These are phyloP conservation scores for Spicauda simplicius DNA, from an alignment of 2,888 invertebrate genomes.

Conservation along the genomic window DNA sequence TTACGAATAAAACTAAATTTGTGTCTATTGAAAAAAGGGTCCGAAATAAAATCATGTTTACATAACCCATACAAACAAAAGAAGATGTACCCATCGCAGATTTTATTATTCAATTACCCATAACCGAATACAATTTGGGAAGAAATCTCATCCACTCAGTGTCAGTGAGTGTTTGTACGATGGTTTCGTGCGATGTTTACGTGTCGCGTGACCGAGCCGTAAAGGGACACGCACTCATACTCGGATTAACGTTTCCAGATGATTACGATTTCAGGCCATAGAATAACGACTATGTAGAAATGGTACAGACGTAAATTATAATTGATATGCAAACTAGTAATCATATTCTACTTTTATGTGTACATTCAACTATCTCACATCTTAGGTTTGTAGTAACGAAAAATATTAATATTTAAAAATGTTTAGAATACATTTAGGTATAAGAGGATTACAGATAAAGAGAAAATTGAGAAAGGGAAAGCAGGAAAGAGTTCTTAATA, in stretches of 20 bases:
- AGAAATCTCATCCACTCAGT: conserved; percentile 21
- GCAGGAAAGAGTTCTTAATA: too few species aligned
- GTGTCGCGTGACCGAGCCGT: conserved; percentile 47
- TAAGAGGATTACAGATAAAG: too few species aligned
- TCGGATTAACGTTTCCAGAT: conserved; percentile 63
- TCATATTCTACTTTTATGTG: too few species aligned
- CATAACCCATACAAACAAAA: neutral
- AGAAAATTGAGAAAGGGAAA: too few species aligned
- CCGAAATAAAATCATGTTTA: neutral
- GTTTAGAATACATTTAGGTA: too few species aligned
- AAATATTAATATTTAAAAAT: too few species aligned
- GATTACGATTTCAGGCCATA: conserved; percentile 53
- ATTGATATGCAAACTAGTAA: too few species aligned
- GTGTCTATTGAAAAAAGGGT: too few species aligned
- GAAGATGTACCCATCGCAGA: conserved; percentile 7
- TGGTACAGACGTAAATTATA: neutral
- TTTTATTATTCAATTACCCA: conserved; percentile 25
- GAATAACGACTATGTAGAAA: neutral
- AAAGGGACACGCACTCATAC: conserved; percentile 63
- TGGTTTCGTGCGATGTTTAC: conserved; percentile 38
- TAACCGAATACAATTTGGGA: conserved; percentile 25
- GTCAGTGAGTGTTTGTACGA: conserved; percentile 14
- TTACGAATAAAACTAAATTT: too few species aligned
- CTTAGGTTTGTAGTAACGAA: too few species aligned
- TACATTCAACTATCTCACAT: too few species aligned